phyloP scores from a whole-genome alignment of 2,113 vertebrate species.

The Prinia subflava region DNA sequence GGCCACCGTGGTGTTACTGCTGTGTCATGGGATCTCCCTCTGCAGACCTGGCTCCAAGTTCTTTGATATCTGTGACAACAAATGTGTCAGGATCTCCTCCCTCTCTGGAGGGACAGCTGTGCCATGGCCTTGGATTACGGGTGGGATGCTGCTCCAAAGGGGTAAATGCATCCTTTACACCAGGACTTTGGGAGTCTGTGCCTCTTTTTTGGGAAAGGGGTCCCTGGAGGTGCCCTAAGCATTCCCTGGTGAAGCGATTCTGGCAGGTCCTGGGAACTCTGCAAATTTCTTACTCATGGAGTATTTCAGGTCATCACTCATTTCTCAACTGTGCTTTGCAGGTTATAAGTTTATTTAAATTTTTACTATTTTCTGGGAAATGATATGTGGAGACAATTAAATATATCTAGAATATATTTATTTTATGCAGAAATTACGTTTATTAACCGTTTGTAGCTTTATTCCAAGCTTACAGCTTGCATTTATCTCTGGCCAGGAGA shows the following conservation, averaged over 20 bases:
- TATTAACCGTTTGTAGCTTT: background rate
- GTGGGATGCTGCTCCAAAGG: background rate
- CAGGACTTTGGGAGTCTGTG: background rate
- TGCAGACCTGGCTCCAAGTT: constrained; percentile 46
- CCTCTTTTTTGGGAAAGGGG: background rate
- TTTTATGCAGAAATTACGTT: background rate
- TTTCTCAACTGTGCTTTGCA: background rate
- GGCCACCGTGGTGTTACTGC: background rate
- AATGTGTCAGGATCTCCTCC: constrained; percentile 39
- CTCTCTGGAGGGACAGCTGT: constrained; percentile 55
- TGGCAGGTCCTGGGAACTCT: background rate
- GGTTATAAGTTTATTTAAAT: background rate
- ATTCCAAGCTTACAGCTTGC: background rate
- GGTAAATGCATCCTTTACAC: background rate
- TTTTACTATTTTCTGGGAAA: background rate
- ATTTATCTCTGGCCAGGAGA: background rate
- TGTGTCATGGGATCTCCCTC: background rate
- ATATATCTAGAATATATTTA: background rate
- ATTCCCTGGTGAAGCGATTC: background rate
- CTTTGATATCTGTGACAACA: constrained; percentile 48
- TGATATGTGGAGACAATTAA: background rate
- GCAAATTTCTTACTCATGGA: background rate
- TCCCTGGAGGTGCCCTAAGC: background rate
- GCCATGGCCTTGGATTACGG: constrained; percentile 59
- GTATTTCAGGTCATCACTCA: background rate